Base-by-base conservation (phyloP, 2,888 invertebrate genomes). In the Acronicta aceris region DNA sequence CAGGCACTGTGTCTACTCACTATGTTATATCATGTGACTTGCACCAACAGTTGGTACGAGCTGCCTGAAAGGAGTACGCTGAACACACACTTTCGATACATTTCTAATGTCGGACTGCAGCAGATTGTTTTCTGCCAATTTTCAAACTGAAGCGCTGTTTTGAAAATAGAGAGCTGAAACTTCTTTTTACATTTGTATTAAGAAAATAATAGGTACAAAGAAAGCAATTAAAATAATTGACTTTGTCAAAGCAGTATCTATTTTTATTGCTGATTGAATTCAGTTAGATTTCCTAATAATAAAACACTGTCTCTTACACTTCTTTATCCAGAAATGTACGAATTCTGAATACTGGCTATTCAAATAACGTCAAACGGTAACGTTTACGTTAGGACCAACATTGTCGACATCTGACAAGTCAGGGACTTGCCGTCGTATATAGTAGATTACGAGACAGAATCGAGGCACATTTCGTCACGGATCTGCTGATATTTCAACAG, bases 401-500 rank as follows among this genome's bases (percentile, higher is more conserved):
- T 65, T 78, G 69, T 78, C 72, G 57, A 74, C 66, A 68, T 69
- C 66, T 72, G 73, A 75, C 81, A 82, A 81, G 78, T 79, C 69
- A 71, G 74, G 56, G 74, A 75, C 73, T 68, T 65, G 72, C 61
- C 57, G 73, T 75, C 78, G 71, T 77, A 81, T 78, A 76, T 51
- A 77, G 74, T 72, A 71, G 76, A 76, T 80, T 78, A 74, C 70
- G 70, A 72, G 76, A 78, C 75, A 79, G 75, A 78, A 85, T 82
- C 84, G 81, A 78, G 81, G 78, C 79, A 79, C 78, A 81, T 88
- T 88, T 87, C 86, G 88, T 92, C 91, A 93, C 89, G 88, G 89
- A 87, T 87, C 83, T 81, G 82, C 84, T 84, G 89, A 91, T 90
- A 90, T 90, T 91, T 91, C 89, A 90, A 85, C 89, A 84, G 84